Evolutionary conservation across 1,140 invertebrate species (phyloP).

Genomic region (Trachymyrmex septentrionalis): DNA sequence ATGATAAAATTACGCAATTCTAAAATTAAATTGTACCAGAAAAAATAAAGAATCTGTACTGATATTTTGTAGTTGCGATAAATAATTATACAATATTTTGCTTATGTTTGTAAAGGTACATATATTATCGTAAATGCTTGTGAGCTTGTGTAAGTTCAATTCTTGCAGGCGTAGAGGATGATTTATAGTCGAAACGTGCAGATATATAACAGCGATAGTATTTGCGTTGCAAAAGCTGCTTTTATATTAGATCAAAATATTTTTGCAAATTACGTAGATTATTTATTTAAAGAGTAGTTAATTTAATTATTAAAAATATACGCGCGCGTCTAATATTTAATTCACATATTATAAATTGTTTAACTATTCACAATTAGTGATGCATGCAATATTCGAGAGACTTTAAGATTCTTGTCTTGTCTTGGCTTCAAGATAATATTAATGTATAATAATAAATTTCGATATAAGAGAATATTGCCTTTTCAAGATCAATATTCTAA

Average conservation of each 20-base stretch:
- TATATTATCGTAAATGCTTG: slow-evolving; percentile 30
- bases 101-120: background rate
- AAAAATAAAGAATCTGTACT: background rate
- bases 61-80: slow-evolving; percentile 2
- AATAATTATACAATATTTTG: slow-evolving; percentile 49
- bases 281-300: slow-evolving; percentile 14
- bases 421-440: too few species aligned
- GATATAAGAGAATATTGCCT: too few species aligned
- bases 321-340: background rate
- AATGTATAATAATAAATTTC: too few species aligned
- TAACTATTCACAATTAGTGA: too few species aligned
- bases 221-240: background rate
- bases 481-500: too few species aligned
- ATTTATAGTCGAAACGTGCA: slow-evolving; percentile 48
- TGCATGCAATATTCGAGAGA: too few species aligned
- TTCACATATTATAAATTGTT: background rate
- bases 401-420: too few species aligned
- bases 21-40: background rate
- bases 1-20: background rate
- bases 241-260: background rate
- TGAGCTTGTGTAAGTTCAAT: slow-evolving; percentile 22
- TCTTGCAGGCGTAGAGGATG: slow-evolving; percentile 26
- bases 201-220: background rate
- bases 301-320: background rate
- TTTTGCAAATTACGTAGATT: background rate